Base-by-base conservation (phyloP, 2,113 vertebrate species). In the Lonchura striata region DNA sequence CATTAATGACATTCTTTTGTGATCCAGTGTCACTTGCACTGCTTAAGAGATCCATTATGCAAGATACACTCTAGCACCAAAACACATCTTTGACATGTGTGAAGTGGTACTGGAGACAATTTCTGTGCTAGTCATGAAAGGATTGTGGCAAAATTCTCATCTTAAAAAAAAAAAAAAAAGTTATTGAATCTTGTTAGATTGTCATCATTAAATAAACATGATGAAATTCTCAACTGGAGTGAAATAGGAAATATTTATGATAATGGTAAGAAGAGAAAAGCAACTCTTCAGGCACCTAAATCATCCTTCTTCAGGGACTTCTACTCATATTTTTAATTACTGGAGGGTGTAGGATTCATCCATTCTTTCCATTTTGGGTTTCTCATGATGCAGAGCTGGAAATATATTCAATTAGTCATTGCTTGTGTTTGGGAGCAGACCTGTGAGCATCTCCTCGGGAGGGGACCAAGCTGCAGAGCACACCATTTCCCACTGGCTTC, bases 201-300 rank as follows among this genome's bases (percentile, higher is more conserved):
- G 63, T 56, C 46, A 65, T 56, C 33, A 86, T 86, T 53, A 94
- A 95, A 91, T 86, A 88, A 82, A 88, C 44, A 80, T 52, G 13
- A 87, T 39, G 25, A 70, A 84, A 88, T 70, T 91, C 78, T 83
- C 39, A 68, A 11, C 13, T 53, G 79, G 27, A 94, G 72, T 79
- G 31, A 94, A 94, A 86, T 2, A 77, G 70, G 76, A 94, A 94
- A 74, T 86, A 85, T 82, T 85, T 94, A 63, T 93, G 50, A 31
- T 57, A 84, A 86, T 16, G 42, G 28, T 69, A 52, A 69, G 24
- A 61, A 60, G 20, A 78, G 57, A 82, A 92, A 90, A 88, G 7
- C 30, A 83, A 17, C 37, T 83, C 41, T 64, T 89, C 28, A 75
- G 44, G 59, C 61, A 78, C 25, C 25, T 35, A 86, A 71, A 89